A percentile compares a stretch with the other conserved stretches of the same genome.
Conservation (phyloP, 2,888 invertebrate species). For the Allacma fusca region DNA sequence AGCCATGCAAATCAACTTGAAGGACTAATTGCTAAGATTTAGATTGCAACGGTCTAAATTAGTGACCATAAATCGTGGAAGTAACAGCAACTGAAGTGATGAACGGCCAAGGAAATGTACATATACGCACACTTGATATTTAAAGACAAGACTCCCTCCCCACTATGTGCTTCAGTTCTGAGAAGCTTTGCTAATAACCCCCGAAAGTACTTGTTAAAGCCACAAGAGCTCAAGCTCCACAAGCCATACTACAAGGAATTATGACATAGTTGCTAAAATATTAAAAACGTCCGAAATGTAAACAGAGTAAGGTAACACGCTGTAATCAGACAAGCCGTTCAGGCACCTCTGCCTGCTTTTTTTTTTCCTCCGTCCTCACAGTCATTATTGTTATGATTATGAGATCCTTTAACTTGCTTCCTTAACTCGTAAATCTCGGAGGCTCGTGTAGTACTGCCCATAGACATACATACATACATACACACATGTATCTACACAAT, state of each 20-base stretch:
- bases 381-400: constrained; percentile 19
- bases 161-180: no score
- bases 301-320: not conserved
- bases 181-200: not conserved
- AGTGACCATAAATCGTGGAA: constrained; percentile 16
- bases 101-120: not conserved
- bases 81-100: constrained; percentile 20
- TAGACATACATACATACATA: not conserved
- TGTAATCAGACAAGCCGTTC: not conserved
- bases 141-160: no score
- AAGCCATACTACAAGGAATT: not conserved
- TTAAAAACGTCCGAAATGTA: not conserved
- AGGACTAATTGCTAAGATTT: constrained; percentile 21
- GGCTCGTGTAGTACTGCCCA: not conserved
- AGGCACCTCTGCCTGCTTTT: not conserved
- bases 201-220: not conserved
- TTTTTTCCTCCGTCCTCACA: not conserved
- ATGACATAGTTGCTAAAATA: constrained; percentile 11
- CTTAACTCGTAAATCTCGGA: constrained; percentile 24
- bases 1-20: not conserved
- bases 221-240: not conserved
- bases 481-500: not conserved
- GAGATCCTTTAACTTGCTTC: constrained; percentile 30
- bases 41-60: constrained; percentile 14
- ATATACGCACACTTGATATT: no score